Evolutionary conservation across 2,888 invertebrate species (phyloP).

Genomic region (Seira musarum): DNA sequence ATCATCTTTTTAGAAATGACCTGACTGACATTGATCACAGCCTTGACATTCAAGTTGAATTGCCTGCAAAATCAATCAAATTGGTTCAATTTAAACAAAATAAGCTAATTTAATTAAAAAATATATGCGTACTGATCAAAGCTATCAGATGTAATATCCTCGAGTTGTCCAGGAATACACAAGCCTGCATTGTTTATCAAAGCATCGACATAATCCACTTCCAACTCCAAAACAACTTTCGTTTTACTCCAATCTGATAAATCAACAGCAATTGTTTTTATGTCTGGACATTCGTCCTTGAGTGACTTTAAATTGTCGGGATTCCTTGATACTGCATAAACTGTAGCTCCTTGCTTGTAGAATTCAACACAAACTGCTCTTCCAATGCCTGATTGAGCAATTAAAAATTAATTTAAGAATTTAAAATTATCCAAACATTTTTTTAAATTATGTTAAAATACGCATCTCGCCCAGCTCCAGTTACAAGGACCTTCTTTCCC

Average conservation of each 20-base stretch:
- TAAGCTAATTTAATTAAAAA: too few species aligned
- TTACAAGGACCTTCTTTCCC: constrained; percentile 30
- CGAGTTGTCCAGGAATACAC: constrained; percentile 71
- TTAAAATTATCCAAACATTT: too few species aligned
- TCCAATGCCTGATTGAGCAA: constrained; percentile 73
- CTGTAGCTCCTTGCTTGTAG: constrained; percentile 71
- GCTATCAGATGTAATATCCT: constrained; percentile 72
- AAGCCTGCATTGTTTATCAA: constrained; percentile 75
- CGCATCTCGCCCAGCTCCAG: constrained; percentile 35
- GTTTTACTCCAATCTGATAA: constrained; percentile 73
- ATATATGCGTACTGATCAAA: constrained; percentile 73
- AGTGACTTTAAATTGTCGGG: constrained; percentile 71
- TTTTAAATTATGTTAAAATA: too few species aligned
- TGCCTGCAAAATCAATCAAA: background rate
- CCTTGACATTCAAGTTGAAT: background rate
- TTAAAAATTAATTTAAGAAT: too few species aligned
- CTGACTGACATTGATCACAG: constrained; percentile 13
- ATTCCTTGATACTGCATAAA: constrained; percentile 72
- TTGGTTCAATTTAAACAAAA: too few species aligned
- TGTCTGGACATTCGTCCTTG: constrained; percentile 69
- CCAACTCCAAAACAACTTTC: constrained; percentile 71
- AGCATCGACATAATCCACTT: constrained; percentile 72
- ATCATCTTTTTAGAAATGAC: constrained; percentile 19
- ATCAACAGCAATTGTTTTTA: constrained; percentile 72
- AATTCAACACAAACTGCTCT: constrained; percentile 71